phyloP scores from a whole-genome alignment of 2,797 vertebrate species.

The Taeniopygia guttata region DNA sequence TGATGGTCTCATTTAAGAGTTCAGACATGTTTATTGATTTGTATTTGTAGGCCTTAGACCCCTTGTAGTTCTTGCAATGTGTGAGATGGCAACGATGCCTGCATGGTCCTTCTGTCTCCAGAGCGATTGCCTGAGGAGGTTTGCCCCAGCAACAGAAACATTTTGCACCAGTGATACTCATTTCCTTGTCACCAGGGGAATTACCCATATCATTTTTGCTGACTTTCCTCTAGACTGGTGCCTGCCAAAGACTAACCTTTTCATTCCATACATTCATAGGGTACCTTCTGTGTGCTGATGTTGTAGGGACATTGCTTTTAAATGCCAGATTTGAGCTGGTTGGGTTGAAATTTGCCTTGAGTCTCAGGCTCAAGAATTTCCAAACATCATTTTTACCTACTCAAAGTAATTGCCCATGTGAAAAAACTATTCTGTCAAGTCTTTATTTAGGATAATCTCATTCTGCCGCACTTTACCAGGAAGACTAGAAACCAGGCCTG shows the following conservation, averaged over 20 bases:
- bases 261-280: not conserved
- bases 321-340: not conserved
- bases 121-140: not conserved
- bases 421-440: not conserved
- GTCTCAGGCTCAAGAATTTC: not conserved
- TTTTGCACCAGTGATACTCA: not conserved
- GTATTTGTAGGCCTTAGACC: not conserved
- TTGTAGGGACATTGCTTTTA: not conserved
- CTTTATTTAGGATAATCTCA: not conserved
- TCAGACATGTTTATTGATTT: not conserved
- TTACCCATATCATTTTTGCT: not conserved
- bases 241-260: not conserved
- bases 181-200: not conserved
- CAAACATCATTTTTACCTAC: not conserved
- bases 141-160: not conserved
- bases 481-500: not conserved
- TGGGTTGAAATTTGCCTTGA: not conserved
- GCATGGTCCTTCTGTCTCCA: not conserved
- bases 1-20: not conserved
- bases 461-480: not conserved
- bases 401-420: not conserved
- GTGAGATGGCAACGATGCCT: rapidly evolving
- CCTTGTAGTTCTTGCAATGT: not conserved
- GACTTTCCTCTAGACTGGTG: not conserved
- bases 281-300: not conserved